A percentile compares a stretch with the other conserved stretches of the same genome.
phyloP scores from a whole-genome alignment of 1,140 invertebrate genomes.

The Drosophila watanabei region DNA sequence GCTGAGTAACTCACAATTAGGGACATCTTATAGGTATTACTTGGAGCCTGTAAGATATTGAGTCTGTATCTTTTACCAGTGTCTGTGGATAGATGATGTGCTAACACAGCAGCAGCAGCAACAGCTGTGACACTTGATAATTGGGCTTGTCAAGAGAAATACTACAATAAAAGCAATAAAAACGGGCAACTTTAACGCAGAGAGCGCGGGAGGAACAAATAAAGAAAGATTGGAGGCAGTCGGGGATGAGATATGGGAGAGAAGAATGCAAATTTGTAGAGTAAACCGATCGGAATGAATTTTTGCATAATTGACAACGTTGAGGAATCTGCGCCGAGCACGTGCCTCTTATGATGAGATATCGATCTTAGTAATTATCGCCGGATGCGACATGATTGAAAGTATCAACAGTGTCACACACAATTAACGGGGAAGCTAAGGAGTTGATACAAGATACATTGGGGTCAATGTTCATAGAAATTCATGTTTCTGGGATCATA shows the following conservation, averaged over 20 bases:
- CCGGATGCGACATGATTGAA: conserved; percentile 9
- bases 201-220: conserved; percentile 35
- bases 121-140: conserved; percentile 72
- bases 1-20: conserved; percentile 31
- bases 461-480: neutral
- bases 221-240: neutral
- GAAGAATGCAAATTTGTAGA: conserved; percentile 21
- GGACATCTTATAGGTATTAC: neutral
- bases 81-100: conserved; percentile 28
- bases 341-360: conserved; percentile 25
- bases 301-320: conserved; percentile 50
- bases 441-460: neutral
- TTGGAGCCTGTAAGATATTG: conserved; percentile 8
- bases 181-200: conserved; percentile 19
- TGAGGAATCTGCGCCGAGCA: conserved; percentile 38
- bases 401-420: neutral
- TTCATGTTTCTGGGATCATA: neutral
- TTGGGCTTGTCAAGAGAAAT: conserved; percentile 66
- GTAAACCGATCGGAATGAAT: conserved; percentile 21
- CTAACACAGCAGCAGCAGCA: conserved; percentile 45
- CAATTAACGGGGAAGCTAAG: neutral
- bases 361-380: conserved; percentile 44
- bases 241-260: neutral
- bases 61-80: conserved; percentile 16
- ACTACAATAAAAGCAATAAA: conserved; percentile 23